phyloP scores from a whole-genome alignment of 2,797 vertebrate genomes.

The Labroides dimidiatus region DNA sequence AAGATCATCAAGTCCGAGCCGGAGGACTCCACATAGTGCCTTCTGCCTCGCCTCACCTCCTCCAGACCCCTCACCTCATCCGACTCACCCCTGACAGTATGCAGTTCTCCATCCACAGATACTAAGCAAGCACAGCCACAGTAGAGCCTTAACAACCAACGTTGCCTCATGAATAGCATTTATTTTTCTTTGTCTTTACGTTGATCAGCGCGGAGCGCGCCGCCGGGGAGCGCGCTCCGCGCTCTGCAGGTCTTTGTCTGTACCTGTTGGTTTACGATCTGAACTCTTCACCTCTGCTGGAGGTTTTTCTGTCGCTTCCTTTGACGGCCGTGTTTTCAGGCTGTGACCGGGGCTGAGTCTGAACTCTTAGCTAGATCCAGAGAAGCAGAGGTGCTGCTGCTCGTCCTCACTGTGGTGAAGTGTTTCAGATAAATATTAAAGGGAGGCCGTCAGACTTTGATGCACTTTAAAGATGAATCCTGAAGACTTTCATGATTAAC shows the following conservation, averaged over 20 bases:
- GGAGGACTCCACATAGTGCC: conserved; percentile 96
- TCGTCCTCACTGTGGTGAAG: neutral
- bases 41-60: conserved; percentile 29
- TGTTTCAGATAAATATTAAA: neutral
- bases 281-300: conserved; percentile 60
- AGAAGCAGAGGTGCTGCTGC: no score
- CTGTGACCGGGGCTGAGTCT: conserved; percentile 60
- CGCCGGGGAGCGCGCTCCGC: no score
- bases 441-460: no score
- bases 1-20: conserved; percentile 98
- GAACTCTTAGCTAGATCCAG: conserved; percentile 6
- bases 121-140: conserved; percentile 90
- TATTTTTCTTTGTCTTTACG: conserved; percentile 74
- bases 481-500: no score
- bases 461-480: neutral
- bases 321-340: conserved; percentile 39
- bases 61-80: conserved; percentile 17
- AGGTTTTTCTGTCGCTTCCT: conserved; percentile 50
- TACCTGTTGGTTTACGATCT: no score
- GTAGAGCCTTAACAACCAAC: conserved; percentile 99
- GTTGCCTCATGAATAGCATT: conserved; percentile 94
- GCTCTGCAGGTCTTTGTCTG: no score
- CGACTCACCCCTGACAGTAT: conserved; percentile 78
- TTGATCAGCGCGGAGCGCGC: no score
- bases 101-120: conserved; percentile 81